phyloP scores from a whole-genome alignment of 92 coral and sea anemone species.

The Paramuricea clavata region DNA sequence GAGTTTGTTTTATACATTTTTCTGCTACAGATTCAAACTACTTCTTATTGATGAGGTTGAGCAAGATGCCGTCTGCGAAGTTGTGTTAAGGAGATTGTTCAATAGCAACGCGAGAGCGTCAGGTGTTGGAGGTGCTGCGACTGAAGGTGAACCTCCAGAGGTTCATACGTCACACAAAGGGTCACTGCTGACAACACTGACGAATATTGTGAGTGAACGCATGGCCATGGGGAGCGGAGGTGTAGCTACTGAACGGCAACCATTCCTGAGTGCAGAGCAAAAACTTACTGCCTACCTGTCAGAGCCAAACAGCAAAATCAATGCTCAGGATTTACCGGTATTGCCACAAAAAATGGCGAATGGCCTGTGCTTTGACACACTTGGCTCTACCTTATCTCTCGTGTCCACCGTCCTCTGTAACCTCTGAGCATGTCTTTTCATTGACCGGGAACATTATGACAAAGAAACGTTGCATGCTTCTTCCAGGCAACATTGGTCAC shows the following conservation, averaged over 20 bases:
- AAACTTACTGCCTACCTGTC: neutral
- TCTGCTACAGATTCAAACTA: neutral
- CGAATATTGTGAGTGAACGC: neutral
- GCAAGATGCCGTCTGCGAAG: neutral
- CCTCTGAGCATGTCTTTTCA: slow-evolving; percentile 22
- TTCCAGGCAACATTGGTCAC: slow-evolving; percentile 35
- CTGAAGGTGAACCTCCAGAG: neutral
- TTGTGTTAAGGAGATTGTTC: neutral
- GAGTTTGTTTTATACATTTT: neutral
- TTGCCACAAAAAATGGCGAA: slow-evolving; percentile 1
- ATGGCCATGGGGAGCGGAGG: neutral
- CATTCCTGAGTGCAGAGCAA: neutral
- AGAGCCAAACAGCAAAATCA: neutral
- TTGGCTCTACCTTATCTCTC: neutral
- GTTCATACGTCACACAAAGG: neutral
- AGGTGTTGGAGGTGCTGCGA: neutral
- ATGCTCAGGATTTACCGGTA: neutral
- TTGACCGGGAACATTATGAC: slow-evolving; percentile 15
- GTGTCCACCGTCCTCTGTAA: slow-evolving; percentile 22
- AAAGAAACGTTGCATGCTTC: slow-evolving; percentile 10
- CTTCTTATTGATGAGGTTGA: neutral
- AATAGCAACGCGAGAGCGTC: neutral
- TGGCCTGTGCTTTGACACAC: slow-evolving; percentile 15
- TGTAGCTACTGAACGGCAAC: neutral
- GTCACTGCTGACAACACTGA: slow-evolving; percentile 1